Conservation (phyloP, 2,797 vertebrate genomes). For the Spheniscus humboldti region DNA sequence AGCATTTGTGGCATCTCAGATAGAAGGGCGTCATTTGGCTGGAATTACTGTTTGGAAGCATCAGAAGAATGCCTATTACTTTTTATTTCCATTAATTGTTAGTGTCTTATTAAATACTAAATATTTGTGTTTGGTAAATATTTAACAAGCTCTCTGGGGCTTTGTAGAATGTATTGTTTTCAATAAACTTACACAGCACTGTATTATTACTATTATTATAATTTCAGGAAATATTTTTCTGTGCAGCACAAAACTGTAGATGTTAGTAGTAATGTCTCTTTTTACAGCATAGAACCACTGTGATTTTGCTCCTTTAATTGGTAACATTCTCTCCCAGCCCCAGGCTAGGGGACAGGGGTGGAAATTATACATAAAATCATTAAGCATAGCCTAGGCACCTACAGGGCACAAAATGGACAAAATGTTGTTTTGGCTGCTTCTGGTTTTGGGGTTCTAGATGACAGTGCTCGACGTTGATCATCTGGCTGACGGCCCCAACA, state of each 20-base stretch:
- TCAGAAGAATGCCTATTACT: not conserved
- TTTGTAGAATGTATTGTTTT: constrained; percentile 48
- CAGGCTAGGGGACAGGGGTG: not conserved
- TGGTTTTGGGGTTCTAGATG: not conserved
- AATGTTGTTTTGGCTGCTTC: not conserved
- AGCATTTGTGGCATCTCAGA: not conserved
- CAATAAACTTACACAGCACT: constrained; percentile 16
- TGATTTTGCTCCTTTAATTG: not conserved
- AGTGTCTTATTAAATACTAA: constrained; percentile 57
- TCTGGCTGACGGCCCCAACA: not conserved
- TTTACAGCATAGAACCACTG: not conserved
- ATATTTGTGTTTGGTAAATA: constrained; percentile 59
- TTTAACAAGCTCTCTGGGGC: constrained; percentile 35
- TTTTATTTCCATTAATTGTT: constrained; percentile 35
- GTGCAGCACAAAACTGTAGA: not conserved
- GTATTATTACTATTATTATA: not conserved
- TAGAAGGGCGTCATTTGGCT: not conserved
- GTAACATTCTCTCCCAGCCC: not conserved
- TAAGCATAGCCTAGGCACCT: not conserved
- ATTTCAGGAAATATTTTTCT: constrained; percentile 23
- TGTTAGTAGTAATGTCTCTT: not conserved
- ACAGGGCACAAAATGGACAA: not conserved
- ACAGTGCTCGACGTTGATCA: not conserved
- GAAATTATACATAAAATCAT: not conserved
- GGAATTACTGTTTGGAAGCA: not conserved